Conservation (phyloP, 2,797 vertebrate genomes). For the Halcyon chelicuti region DNA sequence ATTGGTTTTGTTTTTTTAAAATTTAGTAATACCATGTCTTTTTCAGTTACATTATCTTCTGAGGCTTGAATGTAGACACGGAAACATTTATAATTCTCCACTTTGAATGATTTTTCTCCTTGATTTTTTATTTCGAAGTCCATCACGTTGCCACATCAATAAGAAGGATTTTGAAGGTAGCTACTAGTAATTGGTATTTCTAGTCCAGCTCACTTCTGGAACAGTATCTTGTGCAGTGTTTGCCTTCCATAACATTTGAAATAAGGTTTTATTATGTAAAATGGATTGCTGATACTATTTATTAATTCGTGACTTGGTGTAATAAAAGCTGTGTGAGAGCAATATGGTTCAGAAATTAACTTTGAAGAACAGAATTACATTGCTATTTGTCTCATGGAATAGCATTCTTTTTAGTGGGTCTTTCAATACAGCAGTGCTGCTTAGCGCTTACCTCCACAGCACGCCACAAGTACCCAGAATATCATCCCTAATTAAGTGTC, state of each 20-base stretch:
- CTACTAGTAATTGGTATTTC: conserved; percentile 20
- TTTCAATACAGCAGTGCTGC: neutral
- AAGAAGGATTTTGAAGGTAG: conserved; percentile 19
- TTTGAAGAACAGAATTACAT: conserved; percentile 30
- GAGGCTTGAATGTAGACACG: neutral
- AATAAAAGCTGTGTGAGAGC: conserved; percentile 43
- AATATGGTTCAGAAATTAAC: conserved; percentile 48
- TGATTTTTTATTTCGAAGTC: conserved; percentile 15
- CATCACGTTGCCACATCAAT: conserved; percentile 27
- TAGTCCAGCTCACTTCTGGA: conserved; percentile 24
- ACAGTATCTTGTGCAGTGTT: neutral
- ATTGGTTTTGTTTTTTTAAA: neutral
- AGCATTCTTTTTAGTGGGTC: conserved; percentile 2
- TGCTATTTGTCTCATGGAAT: conserved; percentile 17
- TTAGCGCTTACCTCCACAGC: conserved; percentile 2
- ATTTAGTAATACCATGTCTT: neutral
- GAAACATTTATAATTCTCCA: neutral
- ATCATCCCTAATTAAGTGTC: conserved; percentile 21
- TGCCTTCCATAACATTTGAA: conserved; percentile 16
- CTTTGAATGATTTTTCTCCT: neutral
- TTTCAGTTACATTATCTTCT: neutral
- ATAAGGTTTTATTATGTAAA: conserved; percentile 35
- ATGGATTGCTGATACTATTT: neutral
- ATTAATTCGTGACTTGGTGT: conserved; percentile 9
- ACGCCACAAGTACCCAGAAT: neutral